Percentiles rank a stretch among this genome's conserved stretches.
phyloP scores from a whole-genome alignment of 2,113 vertebrate genomes.

The Pelobates fuscus region DNA sequence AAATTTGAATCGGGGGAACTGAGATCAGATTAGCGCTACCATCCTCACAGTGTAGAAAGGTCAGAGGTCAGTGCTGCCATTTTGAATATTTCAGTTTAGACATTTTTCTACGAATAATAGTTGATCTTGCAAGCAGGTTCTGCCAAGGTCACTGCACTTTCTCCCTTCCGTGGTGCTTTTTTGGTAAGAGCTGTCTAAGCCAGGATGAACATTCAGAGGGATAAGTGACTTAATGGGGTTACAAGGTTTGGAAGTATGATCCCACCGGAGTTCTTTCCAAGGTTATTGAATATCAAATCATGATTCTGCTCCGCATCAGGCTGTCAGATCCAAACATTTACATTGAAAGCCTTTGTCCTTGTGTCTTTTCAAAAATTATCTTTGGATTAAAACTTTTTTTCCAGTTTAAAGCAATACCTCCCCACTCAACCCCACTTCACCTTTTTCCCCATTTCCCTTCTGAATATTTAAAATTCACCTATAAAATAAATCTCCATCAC shows the following conservation, averaged over 20 bases:
- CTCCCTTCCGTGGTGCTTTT: slow-evolving; percentile 13
- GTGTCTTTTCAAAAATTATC: background rate
- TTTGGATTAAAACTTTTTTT: slow-evolving; percentile 2
- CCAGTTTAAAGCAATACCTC: slow-evolving; percentile 4
- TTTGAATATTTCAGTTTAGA: slow-evolving; percentile 23
- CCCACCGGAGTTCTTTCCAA: slow-evolving; percentile 37
- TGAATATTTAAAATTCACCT: no score
- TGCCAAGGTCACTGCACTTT: slow-evolving; percentile 30
- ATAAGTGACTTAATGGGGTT: slow-evolving; percentile 49
- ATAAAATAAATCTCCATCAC: background rate
- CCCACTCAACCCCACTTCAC: no score
- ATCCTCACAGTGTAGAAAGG: slow-evolving; percentile 4
- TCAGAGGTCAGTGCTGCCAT: slow-evolving; percentile 19
- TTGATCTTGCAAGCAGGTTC: slow-evolving; percentile 11
- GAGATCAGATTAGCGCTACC: slow-evolving; percentile 1
- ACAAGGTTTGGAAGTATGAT: background rate
- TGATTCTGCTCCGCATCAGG: slow-evolving; percentile 5
- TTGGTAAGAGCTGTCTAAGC: slow-evolving; percentile 44
- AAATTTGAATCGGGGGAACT: slow-evolving; percentile 24
- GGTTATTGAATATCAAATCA: slow-evolving; percentile 40
- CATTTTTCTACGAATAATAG: slow-evolving; percentile 30
- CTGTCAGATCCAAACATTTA: slow-evolving; percentile 38
- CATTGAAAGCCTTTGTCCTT: slow-evolving; percentile 34
- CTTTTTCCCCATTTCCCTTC: no score
- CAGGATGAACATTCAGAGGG: slow-evolving; percentile 26